Conservation (phyloP, 2,888 invertebrate species). For the Xanthia icteritia region DNA sequence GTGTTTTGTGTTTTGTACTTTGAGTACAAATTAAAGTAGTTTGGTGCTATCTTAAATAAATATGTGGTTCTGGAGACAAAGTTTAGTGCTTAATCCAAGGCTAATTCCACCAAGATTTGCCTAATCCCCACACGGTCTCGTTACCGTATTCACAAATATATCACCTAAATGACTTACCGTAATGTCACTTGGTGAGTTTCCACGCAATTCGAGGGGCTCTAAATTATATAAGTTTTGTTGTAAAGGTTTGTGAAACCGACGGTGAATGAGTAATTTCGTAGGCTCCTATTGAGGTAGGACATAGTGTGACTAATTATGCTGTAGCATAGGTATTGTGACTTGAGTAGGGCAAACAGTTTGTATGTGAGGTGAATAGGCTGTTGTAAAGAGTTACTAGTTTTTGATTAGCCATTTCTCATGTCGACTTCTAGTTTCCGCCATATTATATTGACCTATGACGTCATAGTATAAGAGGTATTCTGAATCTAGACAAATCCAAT, state of each 20-base stretch:
- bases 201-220: constrained; percentile 20
- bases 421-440: neutral
- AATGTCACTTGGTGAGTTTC: constrained; percentile 44
- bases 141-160: constrained; percentile 25
- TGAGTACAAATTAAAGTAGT: too few relatives aligned
- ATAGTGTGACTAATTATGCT: constrained; percentile 31
- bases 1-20: too few relatives aligned
- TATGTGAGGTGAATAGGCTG: neutral
- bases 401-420: neutral
- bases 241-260: constrained; percentile 4
- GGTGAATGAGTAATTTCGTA: constrained; percentile 31
- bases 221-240: constrained; percentile 57
- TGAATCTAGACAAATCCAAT: neutral
- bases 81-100: constrained; percentile 3
- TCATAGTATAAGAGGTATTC: neutral
- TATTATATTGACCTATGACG: neutral
- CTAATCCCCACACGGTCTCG: constrained; percentile 8
- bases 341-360: constrained; percentile 8
- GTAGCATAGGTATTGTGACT: neutral
- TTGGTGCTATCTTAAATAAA: neutral
- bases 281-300: neutral
- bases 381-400: neutral
- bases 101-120: constrained; percentile 8
- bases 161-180: constrained; percentile 36
- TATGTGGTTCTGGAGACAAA: neutral